Evolutionary conservation across 2,888 invertebrate species (phyloP).

Genomic region (Choreutis nemorana): DNA sequence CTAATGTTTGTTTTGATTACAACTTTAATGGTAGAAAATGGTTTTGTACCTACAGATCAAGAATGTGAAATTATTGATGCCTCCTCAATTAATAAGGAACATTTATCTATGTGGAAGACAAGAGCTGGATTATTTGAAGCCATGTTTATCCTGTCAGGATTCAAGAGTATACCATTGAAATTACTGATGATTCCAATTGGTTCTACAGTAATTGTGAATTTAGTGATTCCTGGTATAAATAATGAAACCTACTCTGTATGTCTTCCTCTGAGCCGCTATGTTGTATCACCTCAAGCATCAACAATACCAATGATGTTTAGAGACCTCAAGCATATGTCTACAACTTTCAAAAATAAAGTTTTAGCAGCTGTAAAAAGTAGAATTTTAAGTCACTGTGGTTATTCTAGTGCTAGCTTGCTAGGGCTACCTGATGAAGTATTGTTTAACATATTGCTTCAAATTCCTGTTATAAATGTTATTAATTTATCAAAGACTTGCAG

Average conservation of each 20-base stretch:
- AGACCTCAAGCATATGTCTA: constrained; percentile 50
- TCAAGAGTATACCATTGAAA: constrained; percentile 27
- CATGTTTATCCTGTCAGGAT: constrained; percentile 29
- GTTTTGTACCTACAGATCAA: constrained; percentile 27
- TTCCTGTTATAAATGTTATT: constrained; percentile 30
- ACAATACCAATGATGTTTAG: constrained; percentile 41
- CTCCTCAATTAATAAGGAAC: constrained; percentile 18
- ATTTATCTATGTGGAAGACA: constrained; percentile 28
- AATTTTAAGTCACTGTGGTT: constrained; percentile 53
- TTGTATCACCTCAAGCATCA: constrained; percentile 36
- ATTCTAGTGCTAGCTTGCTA: constrained; percentile 47
- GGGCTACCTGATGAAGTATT: constrained; percentile 52
- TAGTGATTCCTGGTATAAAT: constrained; percentile 29
- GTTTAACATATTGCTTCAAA: constrained; percentile 28
- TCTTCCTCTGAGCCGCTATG: constrained; percentile 40
- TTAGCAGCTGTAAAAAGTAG: constrained; percentile 62
- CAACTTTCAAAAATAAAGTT: constrained; percentile 61
- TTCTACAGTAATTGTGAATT: constrained; percentile 35
- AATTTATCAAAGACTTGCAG: constrained; percentile 35
- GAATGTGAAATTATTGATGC: constrained; percentile 18
- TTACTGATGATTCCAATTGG: constrained; percentile 41
- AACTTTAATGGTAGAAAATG: constrained; percentile 44
- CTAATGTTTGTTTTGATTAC: constrained; percentile 37
- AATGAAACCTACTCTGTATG: constrained; percentile 48
- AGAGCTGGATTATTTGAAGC: constrained; percentile 30